phyloP scores from a whole-genome alignment of 2,888 invertebrate genomes.

The Nesidiocoris tenuis region DNA sequence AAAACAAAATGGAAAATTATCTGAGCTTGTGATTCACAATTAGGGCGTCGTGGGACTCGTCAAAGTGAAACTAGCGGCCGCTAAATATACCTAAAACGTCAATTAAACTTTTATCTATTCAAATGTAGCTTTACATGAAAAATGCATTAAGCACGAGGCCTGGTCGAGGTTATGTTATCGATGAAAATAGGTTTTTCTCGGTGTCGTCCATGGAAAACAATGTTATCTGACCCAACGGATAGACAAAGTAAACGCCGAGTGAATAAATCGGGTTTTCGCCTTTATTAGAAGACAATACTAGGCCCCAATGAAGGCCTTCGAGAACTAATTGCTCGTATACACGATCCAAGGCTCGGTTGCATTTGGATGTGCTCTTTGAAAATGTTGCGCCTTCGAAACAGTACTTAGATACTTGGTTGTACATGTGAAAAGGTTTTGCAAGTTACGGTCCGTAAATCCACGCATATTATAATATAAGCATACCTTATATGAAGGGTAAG shows the following conservation, averaged over 20 bases:
- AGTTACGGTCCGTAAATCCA: too few relatives aligned
- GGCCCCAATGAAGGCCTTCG: conserved; percentile 12
- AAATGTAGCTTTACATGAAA: background rate
- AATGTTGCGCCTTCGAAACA: too few relatives aligned
- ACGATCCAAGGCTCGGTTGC: background rate
- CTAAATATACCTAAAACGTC: background rate
- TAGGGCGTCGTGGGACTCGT: background rate
- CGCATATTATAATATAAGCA: too few relatives aligned
- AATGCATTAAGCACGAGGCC: conserved; percentile 21
- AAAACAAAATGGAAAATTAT: background rate
- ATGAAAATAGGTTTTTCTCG: background rate
- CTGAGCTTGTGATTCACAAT: background rate
- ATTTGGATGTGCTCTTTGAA: too few relatives aligned
- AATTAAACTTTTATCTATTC: background rate
- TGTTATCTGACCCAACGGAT: conserved; percentile 10
- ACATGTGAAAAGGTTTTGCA: too few relatives aligned
- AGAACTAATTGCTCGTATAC: conserved; percentile 6
- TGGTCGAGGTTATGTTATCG: background rate
- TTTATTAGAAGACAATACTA: conserved; percentile 18
- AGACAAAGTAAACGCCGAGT: background rate
- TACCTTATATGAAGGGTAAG: too few relatives aligned
- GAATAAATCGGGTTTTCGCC: conserved; percentile 27
- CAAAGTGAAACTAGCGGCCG: background rate
- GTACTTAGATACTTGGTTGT: too few relatives aligned
- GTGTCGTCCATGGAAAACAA: conserved; percentile 4